A percentile compares a stretch with the other conserved stretches of the same genome.
Conservation (phyloP, 2,888 invertebrate genomes). For the Campoplex capitator region DNA sequence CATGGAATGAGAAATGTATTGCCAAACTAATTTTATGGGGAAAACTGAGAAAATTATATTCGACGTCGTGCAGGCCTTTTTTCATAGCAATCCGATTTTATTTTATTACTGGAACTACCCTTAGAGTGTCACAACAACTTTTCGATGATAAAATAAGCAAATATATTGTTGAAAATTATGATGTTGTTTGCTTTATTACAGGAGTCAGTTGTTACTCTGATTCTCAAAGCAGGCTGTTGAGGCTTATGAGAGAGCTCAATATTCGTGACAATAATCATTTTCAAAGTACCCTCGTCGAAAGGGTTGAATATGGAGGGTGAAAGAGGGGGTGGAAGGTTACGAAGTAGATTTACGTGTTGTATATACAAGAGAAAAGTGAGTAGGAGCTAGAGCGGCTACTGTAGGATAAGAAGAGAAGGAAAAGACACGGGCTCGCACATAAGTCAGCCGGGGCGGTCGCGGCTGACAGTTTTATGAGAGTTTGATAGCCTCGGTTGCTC, state of each 20-base stretch:
- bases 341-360: slow-evolving; percentile 35
- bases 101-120: neutral
- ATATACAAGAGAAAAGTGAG: slow-evolving; percentile 42
- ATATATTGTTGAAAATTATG: neutral
- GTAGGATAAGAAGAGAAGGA: slow-evolving; percentile 65
- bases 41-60: no score
- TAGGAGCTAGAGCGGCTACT: slow-evolving; percentile 42
- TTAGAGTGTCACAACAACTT: neutral
- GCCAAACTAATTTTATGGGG: no score
- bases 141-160: neutral
- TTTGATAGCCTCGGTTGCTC: slow-evolving; percentile 83
- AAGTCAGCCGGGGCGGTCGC: slow-evolving; percentile 82
- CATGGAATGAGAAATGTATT: no score
- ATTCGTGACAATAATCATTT: slow-evolving; percentile 48
- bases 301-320: slow-evolving; percentile 49
- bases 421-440: slow-evolving; percentile 77
- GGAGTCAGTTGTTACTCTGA: neutral
- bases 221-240: neutral
- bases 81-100: neutral
- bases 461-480: slow-evolving; percentile 85
- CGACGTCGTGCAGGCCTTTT: neutral
- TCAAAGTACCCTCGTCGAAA: slow-evolving; percentile 38
- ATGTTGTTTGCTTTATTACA: neutral
- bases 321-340: slow-evolving; percentile 31
- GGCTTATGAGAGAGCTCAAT: slow-evolving; percentile 17